Percentiles rank a stretch among this genome's conserved stretches.
These are phyloP conservation scores for Hydroisotoma schaefferi DNA, from an alignment of 2,888 invertebrate genomes.

Conservation along the genomic window DNA sequence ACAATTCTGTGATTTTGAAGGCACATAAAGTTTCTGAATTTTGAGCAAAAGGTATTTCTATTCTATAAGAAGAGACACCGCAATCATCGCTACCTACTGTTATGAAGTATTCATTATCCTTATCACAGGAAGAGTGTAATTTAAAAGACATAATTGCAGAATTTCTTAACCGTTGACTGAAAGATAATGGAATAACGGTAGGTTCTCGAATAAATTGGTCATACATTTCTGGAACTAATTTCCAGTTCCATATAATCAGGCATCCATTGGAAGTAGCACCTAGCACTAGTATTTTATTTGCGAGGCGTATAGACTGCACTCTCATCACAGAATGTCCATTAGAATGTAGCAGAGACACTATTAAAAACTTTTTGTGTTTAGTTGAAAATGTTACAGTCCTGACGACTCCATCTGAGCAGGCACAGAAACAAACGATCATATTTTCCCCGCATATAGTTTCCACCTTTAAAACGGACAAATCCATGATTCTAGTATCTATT, in stretches of 20 bases:
- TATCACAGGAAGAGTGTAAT: not conserved
- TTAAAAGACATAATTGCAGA: conserved; percentile 30
- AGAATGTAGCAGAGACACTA: conserved; percentile 21
- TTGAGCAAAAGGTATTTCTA: too few species aligned
- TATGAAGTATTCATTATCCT: not conserved
- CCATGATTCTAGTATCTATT: conserved; percentile 37
- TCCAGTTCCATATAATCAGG: conserved; percentile 29
- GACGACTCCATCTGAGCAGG: conserved; percentile 37
- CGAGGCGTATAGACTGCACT: conserved; percentile 10
- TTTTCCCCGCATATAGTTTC: not conserved
- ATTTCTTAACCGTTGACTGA: conserved; percentile 10
- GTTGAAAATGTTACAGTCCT: conserved; percentile 21
- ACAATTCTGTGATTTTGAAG: conserved; percentile 12
- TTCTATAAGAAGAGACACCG: conserved; percentile 20
- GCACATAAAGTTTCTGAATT: too few species aligned
- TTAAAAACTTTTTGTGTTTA: conserved; percentile 16
- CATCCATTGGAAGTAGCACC: conserved; percentile 36
- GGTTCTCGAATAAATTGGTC: not conserved
- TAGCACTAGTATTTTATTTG: conserved; percentile 1
- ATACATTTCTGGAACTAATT: not conserved
- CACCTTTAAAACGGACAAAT: conserved; percentile 12
- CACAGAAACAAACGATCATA: conserved; percentile 27
- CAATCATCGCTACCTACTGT: conserved; percentile 32
- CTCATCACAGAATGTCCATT: conserved; percentile 33
- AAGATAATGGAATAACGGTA: conserved; percentile 4